phyloP scores from a whole-genome alignment of 1,140 invertebrate species.

The Aphelenchoides avenae region DNA sequence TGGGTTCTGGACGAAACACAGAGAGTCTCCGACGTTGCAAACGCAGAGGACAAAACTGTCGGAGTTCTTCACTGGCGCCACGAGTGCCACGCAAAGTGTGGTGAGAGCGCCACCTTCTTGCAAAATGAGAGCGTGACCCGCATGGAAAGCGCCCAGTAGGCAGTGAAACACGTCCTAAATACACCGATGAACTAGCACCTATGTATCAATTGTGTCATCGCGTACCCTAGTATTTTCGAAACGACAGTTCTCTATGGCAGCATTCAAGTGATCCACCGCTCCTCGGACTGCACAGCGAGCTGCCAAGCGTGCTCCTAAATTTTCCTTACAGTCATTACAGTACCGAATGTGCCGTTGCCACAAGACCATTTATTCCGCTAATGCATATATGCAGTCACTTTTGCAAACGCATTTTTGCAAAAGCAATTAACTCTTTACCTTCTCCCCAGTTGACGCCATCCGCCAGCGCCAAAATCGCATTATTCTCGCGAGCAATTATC shows the following conservation, averaged over 20 bases:
- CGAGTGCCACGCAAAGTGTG: slow-evolving; percentile 71
- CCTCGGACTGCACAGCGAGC: slow-evolving; percentile 81
- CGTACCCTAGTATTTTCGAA: slow-evolving; percentile 62
- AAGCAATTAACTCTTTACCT: slow-evolving; percentile 52
- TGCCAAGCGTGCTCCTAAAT: slow-evolving; percentile 72
- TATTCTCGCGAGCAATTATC: slow-evolving; percentile 73
- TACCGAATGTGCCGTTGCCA: too few species aligned
- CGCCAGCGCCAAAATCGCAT: slow-evolving; percentile 75
- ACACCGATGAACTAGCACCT: not conserved
- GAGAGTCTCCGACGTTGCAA: slow-evolving; percentile 83
- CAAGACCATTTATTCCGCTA: too few species aligned
- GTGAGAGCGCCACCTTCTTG: slow-evolving; percentile 80
- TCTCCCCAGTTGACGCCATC: slow-evolving; percentile 92
- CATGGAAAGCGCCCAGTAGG: slow-evolving; percentile 76
- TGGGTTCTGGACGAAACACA: slow-evolving; percentile 80
- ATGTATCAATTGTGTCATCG: not conserved
- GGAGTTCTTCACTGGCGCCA: slow-evolving; percentile 56
- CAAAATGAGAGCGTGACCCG: slow-evolving; percentile 79
- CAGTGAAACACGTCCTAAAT: slow-evolving; percentile 73
- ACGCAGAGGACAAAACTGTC: slow-evolving; percentile 74
- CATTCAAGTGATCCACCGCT: slow-evolving; percentile 68
- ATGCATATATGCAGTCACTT: too few species aligned
- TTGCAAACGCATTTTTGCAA: too few species aligned
- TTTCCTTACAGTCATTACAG: too few species aligned
- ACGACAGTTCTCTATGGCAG: slow-evolving; percentile 68